A percentile compares a stretch with the other conserved stretches of the same genome.
phyloP scores from a whole-genome alignment of 2,113 vertebrate genomes.

The Phodopus roborovskii region DNA sequence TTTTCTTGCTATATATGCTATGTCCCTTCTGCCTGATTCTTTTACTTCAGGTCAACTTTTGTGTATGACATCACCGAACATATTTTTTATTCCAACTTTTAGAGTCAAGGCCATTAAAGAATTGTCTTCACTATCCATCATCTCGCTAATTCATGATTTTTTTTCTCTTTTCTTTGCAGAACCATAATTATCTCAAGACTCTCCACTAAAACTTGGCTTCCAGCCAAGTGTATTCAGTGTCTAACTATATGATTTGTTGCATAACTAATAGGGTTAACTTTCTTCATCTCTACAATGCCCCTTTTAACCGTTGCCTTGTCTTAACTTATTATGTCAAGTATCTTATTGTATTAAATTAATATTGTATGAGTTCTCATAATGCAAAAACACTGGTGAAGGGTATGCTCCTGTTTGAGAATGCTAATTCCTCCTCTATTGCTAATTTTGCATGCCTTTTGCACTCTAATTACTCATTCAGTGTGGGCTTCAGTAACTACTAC shows the following conservation, averaged over 20 bases:
- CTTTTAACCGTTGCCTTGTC: conserved; percentile 25
- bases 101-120: not conserved
- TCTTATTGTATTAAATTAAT: not conserved
- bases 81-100: not conserved
- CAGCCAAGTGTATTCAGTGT: not conserved
- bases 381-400: not conserved
- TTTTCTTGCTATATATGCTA: not conserved
- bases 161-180: conserved; percentile 14
- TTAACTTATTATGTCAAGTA: conserved; percentile 22
- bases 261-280: not conserved
- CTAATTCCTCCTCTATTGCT: not conserved
- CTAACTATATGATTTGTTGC: not conserved
- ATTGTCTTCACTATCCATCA: not conserved
- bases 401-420: not conserved
- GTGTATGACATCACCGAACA: not conserved
- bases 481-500: not conserved
- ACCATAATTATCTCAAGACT: not conserved
- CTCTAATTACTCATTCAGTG: conserved; percentile 5
- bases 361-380: not conserved
- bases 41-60: not conserved
- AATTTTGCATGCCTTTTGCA: not conserved
- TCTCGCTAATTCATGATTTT: not conserved
- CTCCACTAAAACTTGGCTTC: conserved; percentile 17
- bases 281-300: not conserved
- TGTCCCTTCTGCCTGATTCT: conserved; percentile 14